These are phyloP conservation scores for Corvus moneduloides DNA, from an alignment of 2,113 vertebrate genomes.

Conservation along the genomic window DNA sequence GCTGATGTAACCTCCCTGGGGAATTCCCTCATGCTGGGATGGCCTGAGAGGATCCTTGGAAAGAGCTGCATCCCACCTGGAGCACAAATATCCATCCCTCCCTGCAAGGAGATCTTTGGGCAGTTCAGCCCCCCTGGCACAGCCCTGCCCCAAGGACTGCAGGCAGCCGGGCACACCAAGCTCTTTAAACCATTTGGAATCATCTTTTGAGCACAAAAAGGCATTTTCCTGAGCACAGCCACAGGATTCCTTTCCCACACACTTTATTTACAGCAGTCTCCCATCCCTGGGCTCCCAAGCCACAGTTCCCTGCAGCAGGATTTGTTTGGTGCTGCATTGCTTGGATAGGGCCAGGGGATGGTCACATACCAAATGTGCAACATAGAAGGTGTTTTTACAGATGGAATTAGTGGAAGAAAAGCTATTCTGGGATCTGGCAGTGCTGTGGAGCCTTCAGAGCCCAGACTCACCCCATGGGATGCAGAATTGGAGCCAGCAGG, in stretches of 20 bases:
- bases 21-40: background rate
- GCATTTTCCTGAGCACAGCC: background rate
- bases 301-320: background rate
- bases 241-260: background rate
- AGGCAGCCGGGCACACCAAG: background rate
- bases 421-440: background rate
- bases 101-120: background rate
- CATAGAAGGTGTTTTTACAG: background rate
- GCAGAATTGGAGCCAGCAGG: background rate
- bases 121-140: background rate
- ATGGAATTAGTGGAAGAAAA: background rate
- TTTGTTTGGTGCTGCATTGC: background rate
- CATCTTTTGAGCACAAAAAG: background rate
- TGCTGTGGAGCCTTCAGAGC: background rate
- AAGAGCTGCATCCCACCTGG: background rate
- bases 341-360: background rate
- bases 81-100: background rate
- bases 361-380: background rate
- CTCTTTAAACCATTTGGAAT: background rate
- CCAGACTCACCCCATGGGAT: background rate
- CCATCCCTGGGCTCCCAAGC: background rate
- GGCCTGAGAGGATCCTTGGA: background rate
- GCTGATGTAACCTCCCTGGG: background rate
- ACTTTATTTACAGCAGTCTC: background rate
- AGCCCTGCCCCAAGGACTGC: background rate